These are phyloP conservation scores for Aphelinus certus DNA, from an alignment of 1,140 invertebrate species.

Conservation along the genomic window DNA sequence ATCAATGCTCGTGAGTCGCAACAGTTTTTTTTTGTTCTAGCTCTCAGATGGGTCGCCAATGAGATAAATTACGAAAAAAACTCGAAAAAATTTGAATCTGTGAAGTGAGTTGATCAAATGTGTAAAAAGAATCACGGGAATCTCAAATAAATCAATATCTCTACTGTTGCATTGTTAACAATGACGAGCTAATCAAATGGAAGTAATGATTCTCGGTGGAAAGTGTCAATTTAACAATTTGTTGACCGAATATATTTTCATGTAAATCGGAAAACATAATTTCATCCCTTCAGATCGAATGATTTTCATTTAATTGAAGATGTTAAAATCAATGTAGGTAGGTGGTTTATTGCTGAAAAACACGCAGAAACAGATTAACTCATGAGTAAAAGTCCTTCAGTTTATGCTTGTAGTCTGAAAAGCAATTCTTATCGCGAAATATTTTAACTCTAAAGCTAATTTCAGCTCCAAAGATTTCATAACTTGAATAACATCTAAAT, in stretches of 20 bases:
- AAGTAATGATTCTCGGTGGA: no score
- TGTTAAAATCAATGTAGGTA: no score
- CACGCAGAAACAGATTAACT: not conserved
- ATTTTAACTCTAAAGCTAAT: not conserved
- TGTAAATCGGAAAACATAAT: no score
- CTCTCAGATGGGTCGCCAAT: conserved; percentile 24
- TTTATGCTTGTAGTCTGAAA: not conserved
- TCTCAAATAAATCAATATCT: no score
- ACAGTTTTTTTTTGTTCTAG: conserved; percentile 12
- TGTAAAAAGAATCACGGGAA: no score
- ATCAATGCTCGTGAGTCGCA: not conserved
- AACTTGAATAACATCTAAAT: not conserved
- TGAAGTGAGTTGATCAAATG: conserved; percentile 14
- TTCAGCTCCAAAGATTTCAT: not conserved
- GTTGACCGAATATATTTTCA: no score
- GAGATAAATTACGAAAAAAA: conserved; percentile 17
- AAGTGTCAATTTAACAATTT: no score
- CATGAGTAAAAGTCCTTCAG: not conserved
- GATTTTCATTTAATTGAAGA: no score
- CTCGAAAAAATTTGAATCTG: not conserved
- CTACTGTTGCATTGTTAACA: no score
- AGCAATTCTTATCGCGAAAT: conserved; percentile 4
- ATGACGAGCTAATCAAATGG: no score
- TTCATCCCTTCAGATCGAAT: no score
- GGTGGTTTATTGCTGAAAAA: not conserved